These are phyloP conservation scores for Lydus trimaculatus DNA, from an alignment of 2,888 invertebrate genomes.

Conservation along the genomic window DNA sequence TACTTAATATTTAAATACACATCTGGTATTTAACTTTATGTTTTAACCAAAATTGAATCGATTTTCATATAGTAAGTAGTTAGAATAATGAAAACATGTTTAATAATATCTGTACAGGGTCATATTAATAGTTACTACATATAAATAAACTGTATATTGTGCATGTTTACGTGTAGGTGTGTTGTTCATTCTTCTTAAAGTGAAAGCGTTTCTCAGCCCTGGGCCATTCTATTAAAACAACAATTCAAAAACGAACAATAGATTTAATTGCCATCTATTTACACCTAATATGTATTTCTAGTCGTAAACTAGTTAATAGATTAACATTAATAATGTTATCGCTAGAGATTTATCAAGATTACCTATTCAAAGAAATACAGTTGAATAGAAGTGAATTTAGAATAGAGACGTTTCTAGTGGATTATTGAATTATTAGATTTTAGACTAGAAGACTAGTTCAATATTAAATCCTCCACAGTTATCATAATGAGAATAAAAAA, in stretches of 20 bases:
- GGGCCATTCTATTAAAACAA: not conserved
- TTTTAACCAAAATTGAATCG: not conserved
- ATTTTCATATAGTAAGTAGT: not conserved
- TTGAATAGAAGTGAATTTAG: not conserved
- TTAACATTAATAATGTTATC: constrained; percentile 14
- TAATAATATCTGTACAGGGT: not conserved
- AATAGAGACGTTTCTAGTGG: not conserved
- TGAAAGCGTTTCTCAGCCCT: constrained; percentile 1
- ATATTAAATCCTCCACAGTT: not conserved
- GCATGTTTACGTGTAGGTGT: not conserved
- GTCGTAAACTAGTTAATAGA: constrained; percentile 23
- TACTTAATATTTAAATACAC: not conserved
- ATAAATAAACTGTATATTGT: not conserved
- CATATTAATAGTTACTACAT: not conserved
- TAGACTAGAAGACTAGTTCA: not conserved
- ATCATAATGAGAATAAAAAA: not conserved
- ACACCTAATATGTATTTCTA: constrained; percentile 29
- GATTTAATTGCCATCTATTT: constrained; percentile 30
- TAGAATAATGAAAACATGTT: not conserved
- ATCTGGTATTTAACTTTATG: not conserved
- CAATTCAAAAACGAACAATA: constrained; percentile 20
- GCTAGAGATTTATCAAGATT: not conserved
- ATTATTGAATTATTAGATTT: not conserved
- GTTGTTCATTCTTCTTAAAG: not conserved
- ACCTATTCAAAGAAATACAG: not conserved